These are phyloP conservation scores for Nomada ferruginata DNA, from an alignment of 2,888 invertebrate genomes.

Conservation along the genomic window DNA sequence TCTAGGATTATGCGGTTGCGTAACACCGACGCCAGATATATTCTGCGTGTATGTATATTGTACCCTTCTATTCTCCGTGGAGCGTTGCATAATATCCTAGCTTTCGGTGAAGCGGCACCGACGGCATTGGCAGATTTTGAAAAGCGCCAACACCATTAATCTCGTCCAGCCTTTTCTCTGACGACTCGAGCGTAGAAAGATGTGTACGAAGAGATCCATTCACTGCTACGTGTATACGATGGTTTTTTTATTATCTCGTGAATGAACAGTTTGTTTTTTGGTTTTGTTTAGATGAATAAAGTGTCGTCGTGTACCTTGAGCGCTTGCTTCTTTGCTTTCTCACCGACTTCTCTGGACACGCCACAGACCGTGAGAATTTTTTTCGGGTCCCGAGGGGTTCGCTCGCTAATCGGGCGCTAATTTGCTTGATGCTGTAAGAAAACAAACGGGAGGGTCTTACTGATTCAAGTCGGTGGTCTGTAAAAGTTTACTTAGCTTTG, in stretches of 20 bases:
- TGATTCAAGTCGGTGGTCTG: conserved; percentile 44
- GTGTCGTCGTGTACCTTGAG: background rate
- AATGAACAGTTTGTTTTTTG: background rate
- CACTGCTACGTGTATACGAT: too few species aligned
- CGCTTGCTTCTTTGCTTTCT: conserved; percentile 57
- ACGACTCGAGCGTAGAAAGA: background rate
- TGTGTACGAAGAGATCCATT: background rate
- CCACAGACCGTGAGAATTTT: conserved; percentile 61
- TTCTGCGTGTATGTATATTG: background rate
- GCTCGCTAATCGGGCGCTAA: conserved; percentile 65
- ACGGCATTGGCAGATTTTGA: conserved; percentile 4
- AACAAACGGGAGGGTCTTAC: conserved; percentile 46
- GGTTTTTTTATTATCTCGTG: background rate
- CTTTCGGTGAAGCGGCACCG: conserved; percentile 1
- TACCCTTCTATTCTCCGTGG: background rate
- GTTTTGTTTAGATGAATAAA: background rate
- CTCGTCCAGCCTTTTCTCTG: background rate
- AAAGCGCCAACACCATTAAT: conserved; percentile 23
- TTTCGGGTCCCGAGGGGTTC: conserved; percentile 33
- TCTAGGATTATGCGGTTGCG: conserved; percentile 57
- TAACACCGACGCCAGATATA: conserved; percentile 28
- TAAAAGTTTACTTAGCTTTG: conserved; percentile 11
- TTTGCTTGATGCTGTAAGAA: conserved; percentile 54
- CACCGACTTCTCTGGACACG: conserved; percentile 37
- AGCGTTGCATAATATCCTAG: conserved; percentile 14